A percentile compares a stretch with the other conserved stretches of the same genome.
Evolutionary conservation across 2,113 vertebrate genomes (phyloP).

Genomic region (Platichthys flesus): DNA sequence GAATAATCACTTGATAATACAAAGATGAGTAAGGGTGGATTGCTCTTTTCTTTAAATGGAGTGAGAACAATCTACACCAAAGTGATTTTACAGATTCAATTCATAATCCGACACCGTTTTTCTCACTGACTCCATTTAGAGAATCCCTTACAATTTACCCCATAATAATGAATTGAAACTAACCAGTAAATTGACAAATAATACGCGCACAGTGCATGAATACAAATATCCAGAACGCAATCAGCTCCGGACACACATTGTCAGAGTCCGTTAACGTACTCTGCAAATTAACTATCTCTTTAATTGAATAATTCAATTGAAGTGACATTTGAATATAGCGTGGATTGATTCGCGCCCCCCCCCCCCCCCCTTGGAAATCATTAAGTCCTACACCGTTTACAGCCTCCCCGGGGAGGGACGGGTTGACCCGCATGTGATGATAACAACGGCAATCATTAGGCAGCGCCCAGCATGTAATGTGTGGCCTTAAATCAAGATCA

Average conservation of each 20-base stretch:
- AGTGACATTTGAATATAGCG: conserved; percentile 44
- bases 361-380: conserved; percentile 41
- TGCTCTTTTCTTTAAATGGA: too few relatives aligned
- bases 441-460: conserved; percentile 43
- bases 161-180: too few relatives aligned
- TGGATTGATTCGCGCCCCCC: conserved; percentile 28
- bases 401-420: conserved; percentile 22
- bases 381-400: conserved; percentile 39
- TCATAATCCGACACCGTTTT: neutral
- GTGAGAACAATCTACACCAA: too few relatives aligned
- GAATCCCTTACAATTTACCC: too few relatives aligned
- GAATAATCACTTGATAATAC: neutral
- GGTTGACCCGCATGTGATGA: conserved; percentile 41
- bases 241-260: neutral
- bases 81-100: too few relatives aligned
- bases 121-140: too few relatives aligned
- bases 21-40: too few relatives aligned
- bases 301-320: conserved; percentile 44
- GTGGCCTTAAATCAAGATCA: conserved; percentile 50
- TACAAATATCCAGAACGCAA: neutral
- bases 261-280: neutral
- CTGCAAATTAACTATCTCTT: conserved; percentile 10
- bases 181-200: neutral
- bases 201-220: neutral
- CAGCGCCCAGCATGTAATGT: conserved; percentile 38